phyloP scores from a whole-genome alignment of 2,888 invertebrate species.

The Pseudanteris insignis region DNA sequence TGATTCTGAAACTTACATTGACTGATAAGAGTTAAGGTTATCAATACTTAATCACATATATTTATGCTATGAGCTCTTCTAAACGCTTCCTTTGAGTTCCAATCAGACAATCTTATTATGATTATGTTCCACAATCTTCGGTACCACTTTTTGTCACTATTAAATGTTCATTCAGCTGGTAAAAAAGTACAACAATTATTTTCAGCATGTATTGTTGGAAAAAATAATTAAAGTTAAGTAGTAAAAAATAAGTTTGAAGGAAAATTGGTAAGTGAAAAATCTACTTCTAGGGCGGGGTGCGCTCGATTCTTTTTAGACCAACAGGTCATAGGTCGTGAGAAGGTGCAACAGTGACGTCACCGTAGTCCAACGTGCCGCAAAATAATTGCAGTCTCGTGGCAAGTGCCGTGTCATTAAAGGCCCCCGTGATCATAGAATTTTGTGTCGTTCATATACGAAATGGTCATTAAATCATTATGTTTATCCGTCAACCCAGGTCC shows the following conservation, averaged over 20 bases:
- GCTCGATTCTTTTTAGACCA: constrained; percentile 47
- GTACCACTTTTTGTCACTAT: too few relatives aligned
- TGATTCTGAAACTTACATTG: constrained; percentile 6
- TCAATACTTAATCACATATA: too few relatives aligned
- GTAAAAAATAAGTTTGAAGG: too few relatives aligned
- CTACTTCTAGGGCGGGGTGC: constrained; percentile 56
- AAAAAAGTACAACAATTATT: too few relatives aligned
- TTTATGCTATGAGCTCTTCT: too few relatives aligned
- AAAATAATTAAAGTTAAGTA: too few relatives aligned
- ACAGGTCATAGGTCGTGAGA: constrained; percentile 64
- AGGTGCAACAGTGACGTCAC: constrained; percentile 62
- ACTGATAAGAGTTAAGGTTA: constrained; percentile 19
- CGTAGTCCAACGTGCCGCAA: constrained; percentile 60
- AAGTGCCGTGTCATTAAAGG: constrained; percentile 65
- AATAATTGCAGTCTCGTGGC: constrained; percentile 65
- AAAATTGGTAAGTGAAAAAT: too few relatives aligned
- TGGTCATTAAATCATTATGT: constrained; percentile 65
- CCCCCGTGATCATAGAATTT: constrained; percentile 63
- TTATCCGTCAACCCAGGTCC: constrained; percentile 58
- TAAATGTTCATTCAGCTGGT: too few relatives aligned
- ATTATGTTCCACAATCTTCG: too few relatives aligned
- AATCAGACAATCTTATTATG: too few relatives aligned
- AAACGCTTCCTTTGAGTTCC: too few relatives aligned
- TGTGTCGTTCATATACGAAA: constrained; percentile 64
- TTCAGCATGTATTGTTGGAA: too few relatives aligned